Conservation (phyloP, 2,113 vertebrate species). For the Bufo gargarizans region DNA sequence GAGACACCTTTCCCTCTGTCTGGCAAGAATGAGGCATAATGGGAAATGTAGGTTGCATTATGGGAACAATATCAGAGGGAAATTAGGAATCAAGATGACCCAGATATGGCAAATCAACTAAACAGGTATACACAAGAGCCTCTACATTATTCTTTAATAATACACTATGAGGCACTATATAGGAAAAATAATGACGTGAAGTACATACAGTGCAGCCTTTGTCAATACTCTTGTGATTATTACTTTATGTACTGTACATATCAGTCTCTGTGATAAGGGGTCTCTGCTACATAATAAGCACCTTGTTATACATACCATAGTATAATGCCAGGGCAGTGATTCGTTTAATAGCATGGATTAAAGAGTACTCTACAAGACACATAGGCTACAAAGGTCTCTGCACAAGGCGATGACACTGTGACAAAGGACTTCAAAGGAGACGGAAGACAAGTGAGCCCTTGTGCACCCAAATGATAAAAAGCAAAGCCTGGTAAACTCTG, state of each 20-base stretch:
- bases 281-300: background rate
- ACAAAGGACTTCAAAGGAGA: conserved; percentile 23
- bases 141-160: no score
- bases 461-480: background rate
- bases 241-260: background rate
- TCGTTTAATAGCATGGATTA: background rate
- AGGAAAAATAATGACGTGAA: no score
- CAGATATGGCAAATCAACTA: no score
- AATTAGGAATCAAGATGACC: no score
- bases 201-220: background rate
- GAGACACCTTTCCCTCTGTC: no score
- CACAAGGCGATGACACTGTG: conserved; percentile 30
- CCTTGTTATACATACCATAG: background rate
- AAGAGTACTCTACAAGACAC: background rate
- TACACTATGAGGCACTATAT: no score
- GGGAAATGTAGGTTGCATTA: no score
- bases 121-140: no score
- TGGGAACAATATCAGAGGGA: no score
- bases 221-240: background rate
- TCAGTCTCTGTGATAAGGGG: no score
- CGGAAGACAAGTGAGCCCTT: conserved; percentile 1
- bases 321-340: background rate
- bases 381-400: background rate
- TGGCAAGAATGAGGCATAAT: no score
- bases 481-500: background rate